These are phyloP conservation scores for Petrocephalus zakoni DNA, from an alignment of 2,113 vertebrate species.

Conservation along the genomic window DNA sequence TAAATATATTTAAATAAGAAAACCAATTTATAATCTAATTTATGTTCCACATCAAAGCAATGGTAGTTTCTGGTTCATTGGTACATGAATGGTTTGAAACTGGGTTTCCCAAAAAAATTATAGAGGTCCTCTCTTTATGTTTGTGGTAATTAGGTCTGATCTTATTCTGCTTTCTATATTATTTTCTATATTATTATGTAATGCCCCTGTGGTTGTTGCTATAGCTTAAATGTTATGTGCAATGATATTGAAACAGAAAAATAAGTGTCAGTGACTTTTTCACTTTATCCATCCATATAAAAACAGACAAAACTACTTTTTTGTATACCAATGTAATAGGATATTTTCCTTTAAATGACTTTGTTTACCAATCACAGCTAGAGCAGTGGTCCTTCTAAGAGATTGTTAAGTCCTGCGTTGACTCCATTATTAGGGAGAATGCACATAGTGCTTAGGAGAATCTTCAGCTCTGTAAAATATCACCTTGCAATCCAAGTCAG, in stretches of 20 bases:
- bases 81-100: background rate
- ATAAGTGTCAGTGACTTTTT: background rate
- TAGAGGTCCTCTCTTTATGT: too few relatives aligned
- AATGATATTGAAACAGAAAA: background rate
- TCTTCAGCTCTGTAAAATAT: background rate
- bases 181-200: too few relatives aligned
- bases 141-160: too few relatives aligned
- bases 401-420: background rate
- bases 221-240: background rate
- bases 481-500: background rate
- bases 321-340: background rate
- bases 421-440: background rate
- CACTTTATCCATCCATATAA: background rate
- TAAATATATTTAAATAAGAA: too few relatives aligned
- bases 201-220: background rate
- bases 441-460: background rate
- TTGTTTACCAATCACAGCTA: background rate
- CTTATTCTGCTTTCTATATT: too few relatives aligned
- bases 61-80: background rate
- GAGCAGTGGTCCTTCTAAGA: background rate
- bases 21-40: background rate
- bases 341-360: background rate
- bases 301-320: background rate
- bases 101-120: too few relatives aligned
- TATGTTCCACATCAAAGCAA: background rate